These are phyloP conservation scores for Acanthurus lineatus DNA, from an alignment of 2,797 vertebrate genomes.

Conservation along the genomic window DNA sequence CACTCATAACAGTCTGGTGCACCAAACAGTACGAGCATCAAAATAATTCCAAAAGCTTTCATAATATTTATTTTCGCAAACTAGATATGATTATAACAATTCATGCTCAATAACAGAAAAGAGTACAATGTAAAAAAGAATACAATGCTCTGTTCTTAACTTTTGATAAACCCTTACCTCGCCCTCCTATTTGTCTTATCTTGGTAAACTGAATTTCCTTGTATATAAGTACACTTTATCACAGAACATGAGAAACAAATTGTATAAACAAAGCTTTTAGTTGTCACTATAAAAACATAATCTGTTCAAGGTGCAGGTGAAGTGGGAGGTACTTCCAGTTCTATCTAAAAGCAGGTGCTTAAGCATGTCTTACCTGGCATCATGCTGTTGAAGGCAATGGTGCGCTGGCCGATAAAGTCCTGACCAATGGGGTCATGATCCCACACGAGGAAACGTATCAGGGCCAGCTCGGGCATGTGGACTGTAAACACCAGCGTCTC, in stretches of 20 bases:
- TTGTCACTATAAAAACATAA: neutral
- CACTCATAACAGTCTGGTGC: neutral
- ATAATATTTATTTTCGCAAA: neutral
- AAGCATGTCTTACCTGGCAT: constrained; percentile 89
- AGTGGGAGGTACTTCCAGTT: neutral
- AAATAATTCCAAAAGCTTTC: neutral
- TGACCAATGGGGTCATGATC: constrained; percentile 98
- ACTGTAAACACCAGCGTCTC: constrained; percentile 95
- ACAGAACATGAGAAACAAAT: neutral
- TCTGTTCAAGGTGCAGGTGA: neutral
- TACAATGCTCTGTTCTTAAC: neutral
- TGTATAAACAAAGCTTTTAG: neutral
- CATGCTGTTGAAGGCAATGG: constrained; percentile 96
- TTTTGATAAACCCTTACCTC: neutral
- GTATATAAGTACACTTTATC: neutral
- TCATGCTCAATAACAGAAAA: no score
- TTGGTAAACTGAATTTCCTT: neutral
- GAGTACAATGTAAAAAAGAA: neutral
- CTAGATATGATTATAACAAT: no score
- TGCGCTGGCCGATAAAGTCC: constrained; percentile 97
- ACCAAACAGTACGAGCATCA: neutral
- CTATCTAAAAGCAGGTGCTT: neutral
- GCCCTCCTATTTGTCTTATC: neutral
- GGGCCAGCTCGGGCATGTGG: constrained; percentile 93
- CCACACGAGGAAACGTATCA: constrained; percentile 98